Conservation (phyloP, 2,113 vertebrate genomes). For the Dendropsophus ebraccatus region DNA sequence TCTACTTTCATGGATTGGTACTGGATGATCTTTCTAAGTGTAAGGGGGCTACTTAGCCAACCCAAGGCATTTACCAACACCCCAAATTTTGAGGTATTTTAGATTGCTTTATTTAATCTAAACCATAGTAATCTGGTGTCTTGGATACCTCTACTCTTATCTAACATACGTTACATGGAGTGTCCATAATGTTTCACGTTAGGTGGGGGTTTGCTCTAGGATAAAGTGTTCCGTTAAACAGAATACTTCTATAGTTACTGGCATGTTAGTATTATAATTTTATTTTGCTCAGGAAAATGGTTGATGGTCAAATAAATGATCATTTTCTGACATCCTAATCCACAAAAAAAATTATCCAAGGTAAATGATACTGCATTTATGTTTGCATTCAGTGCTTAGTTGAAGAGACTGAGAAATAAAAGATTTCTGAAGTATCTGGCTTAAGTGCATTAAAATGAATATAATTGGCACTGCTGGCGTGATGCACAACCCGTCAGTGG, state of each 20-base stretch:
- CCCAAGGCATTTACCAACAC: too few relatives aligned
- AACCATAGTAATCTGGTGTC: too few relatives aligned
- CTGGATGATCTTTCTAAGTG: too few relatives aligned
- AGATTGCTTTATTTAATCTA: too few relatives aligned
- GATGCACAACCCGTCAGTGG: not conserved
- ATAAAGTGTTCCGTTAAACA: not conserved
- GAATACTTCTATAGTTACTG: not conserved
- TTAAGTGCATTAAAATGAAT: slow-evolving; percentile 33
- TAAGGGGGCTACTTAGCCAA: too few relatives aligned
- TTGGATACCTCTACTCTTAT: too few relatives aligned
- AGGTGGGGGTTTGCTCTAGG: not conserved
- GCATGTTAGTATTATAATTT: not conserved
- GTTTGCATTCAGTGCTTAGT: not conserved
- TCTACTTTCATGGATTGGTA: too few relatives aligned
- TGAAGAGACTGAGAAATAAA: not conserved
- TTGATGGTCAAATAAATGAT: slow-evolving; percentile 7
- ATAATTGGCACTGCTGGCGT: slow-evolving; percentile 2
- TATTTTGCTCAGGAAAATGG: not conserved
- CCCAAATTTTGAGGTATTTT: too few relatives aligned
- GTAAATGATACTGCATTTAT: slow-evolving; percentile 33
- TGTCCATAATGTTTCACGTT: not conserved
- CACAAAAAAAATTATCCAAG: not conserved
- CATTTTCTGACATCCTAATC: not conserved
- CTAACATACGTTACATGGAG: not conserved
- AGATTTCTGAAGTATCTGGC: not conserved